These are phyloP conservation scores for Hybognathus amarus DNA, from an alignment of 2,797 vertebrate species.

Conservation along the genomic window DNA sequence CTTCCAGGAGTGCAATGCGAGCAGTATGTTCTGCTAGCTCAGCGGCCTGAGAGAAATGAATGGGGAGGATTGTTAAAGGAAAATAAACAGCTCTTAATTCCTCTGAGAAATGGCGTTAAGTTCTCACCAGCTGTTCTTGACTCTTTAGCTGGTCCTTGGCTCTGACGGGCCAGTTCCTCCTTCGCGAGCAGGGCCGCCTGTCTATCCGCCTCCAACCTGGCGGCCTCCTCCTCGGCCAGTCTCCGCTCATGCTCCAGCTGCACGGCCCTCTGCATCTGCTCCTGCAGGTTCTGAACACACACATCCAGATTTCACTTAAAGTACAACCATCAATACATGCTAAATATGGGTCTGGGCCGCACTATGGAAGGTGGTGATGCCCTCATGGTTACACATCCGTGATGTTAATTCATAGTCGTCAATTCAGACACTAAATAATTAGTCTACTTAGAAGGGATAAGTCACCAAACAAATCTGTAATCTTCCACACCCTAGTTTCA, in stretches of 20 bases:
- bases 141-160: conserved; percentile 86
- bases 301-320: neutral
- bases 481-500: neutral
- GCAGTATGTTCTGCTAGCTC: conserved; percentile 89
- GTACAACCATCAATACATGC: neutral
- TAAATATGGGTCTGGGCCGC: neutral
- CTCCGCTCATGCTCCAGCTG: conserved; percentile 87
- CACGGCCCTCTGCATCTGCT: conserved; percentile 85
- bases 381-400: neutral
- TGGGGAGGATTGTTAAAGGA: neutral
- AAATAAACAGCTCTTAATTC: neutral
- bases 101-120: neutral
- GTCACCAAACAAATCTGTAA: neutral
- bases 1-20: conserved; percentile 87
- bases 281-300: conserved; percentile 83
- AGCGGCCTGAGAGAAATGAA: conserved; percentile 75
- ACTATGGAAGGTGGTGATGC: neutral
- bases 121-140: conserved; percentile 78
- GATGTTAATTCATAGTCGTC: neutral
- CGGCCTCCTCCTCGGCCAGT: conserved; percentile 85
- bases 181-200: conserved; percentile 88
- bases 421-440: neutral
- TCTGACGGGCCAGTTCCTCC: conserved; percentile 88
- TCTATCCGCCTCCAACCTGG: conserved; percentile 88
- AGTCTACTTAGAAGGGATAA: neutral